These are phyloP conservation scores for Cephalophus harveyi DNA, from an alignment of 2,113 vertebrate genomes.

Conservation along the genomic window DNA sequence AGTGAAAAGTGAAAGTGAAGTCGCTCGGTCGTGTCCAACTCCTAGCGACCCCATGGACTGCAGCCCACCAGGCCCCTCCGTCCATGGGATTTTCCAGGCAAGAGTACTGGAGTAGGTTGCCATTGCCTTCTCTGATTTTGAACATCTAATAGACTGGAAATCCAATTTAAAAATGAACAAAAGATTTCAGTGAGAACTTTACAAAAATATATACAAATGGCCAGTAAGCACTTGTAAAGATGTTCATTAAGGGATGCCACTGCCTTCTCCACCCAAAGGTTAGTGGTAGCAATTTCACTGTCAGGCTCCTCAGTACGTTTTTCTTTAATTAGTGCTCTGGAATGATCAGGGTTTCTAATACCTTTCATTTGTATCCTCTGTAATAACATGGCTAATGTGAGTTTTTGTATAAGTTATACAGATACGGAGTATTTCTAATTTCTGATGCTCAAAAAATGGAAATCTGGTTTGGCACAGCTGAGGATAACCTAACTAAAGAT, in stretches of 20 bases:
- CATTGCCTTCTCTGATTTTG: background rate
- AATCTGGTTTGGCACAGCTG: slow-evolving; percentile 97
- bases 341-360: slow-evolving; percentile 97
- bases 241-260: background rate
- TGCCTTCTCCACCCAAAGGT: background rate
- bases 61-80: too few species aligned
- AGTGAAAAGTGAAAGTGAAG: too few species aligned
- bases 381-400: slow-evolving; percentile 93
- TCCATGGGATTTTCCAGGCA: too few species aligned
- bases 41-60: too few species aligned
- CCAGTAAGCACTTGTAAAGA: background rate
- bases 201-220: background rate
- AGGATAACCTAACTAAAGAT: slow-evolving; percentile 91
- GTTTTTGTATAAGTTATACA: slow-evolving; percentile 95
- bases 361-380: slow-evolving; percentile 97
- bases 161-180: background rate
- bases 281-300: background rate
- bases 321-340: slow-evolving; percentile 87
- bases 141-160: background rate
- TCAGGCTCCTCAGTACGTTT: background rate
- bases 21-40: too few species aligned
- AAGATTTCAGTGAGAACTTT: background rate
- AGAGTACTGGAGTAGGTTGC: too few species aligned
- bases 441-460: slow-evolving; percentile 96
- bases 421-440: slow-evolving; percentile 96